phyloP scores from a whole-genome alignment of 2,888 invertebrate species.

The Patella ulyssiponensis region DNA sequence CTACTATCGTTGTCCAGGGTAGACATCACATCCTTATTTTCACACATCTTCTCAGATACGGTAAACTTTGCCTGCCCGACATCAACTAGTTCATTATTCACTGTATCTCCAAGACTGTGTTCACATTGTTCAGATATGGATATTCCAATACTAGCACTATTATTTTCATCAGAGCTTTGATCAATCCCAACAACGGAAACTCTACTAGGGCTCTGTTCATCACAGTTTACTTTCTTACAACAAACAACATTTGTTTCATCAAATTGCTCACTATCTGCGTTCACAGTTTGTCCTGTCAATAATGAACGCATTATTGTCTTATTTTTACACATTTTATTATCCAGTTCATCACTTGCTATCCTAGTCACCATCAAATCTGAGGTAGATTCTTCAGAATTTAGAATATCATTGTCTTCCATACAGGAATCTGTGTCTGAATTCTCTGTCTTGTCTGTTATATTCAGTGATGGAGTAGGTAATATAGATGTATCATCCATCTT shows the following conservation, averaged over 20 bases:
- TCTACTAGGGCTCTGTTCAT: neutral
- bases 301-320: conserved; percentile 1
- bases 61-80: too few relatives aligned
- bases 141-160: conserved; percentile 4
- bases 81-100: too few relatives aligned
- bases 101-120: neutral
- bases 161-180: neutral
- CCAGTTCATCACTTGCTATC: neutral
- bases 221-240: neutral
- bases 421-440: conserved; percentile 3
- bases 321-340: neutral
- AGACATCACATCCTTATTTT: neutral
- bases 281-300: neutral
- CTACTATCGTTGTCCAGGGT: neutral
- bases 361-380: neutral
- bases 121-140: neutral
- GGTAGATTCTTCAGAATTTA: neutral
- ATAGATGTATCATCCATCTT: too few relatives aligned
- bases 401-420: neutral
- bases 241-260: neutral
- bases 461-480: too few relatives aligned
- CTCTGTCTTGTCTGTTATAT: neutral
- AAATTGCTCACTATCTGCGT: neutral
- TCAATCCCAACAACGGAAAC: neutral
- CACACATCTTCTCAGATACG: neutral